These are phyloP conservation scores for Byasa hedistus DNA, from an alignment of 2,888 invertebrate genomes.

Conservation along the genomic window DNA sequence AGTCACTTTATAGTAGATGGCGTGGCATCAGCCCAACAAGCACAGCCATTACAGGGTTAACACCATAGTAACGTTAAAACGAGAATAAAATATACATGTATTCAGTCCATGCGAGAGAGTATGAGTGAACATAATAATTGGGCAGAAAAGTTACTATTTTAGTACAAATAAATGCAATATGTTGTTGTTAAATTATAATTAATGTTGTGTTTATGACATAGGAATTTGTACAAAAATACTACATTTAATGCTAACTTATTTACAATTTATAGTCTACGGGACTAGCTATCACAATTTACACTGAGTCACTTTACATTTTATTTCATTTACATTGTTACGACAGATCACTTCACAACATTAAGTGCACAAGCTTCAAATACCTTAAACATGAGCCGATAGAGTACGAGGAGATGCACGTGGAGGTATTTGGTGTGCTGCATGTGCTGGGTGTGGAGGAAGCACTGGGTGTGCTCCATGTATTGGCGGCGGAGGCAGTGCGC, in stretches of 20 bases:
- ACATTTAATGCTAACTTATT: slow-evolving; percentile 31
- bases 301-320: slow-evolving; percentile 42
- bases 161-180: slow-evolving; percentile 18
- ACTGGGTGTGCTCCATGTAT: slow-evolving; percentile 73
- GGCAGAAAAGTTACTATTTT: neutral
- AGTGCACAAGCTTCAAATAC: slow-evolving; percentile 44
- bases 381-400: slow-evolving; percentile 88
- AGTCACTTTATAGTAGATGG: slow-evolving; percentile 64
- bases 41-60: slow-evolving; percentile 68
- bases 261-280: slow-evolving; percentile 62
- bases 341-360: slow-evolving; percentile 50
- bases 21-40: slow-evolving; percentile 62
- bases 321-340: slow-evolving; percentile 33
- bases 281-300: slow-evolving; percentile 72
- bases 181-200: neutral
- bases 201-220: slow-evolving; percentile 17
- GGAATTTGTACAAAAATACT: slow-evolving; percentile 27
- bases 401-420: slow-evolving; percentile 82
- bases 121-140: neutral
- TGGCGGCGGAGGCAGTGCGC: slow-evolving; percentile 76
- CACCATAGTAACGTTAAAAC: slow-evolving; percentile 29
- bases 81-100: slow-evolving; percentile 11
- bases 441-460: slow-evolving; percentile 74
- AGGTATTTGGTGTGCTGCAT: slow-evolving; percentile 70
- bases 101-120: neutral